A percentile compares a stretch with the other conserved stretches of the same genome.
These are phyloP conservation scores for Poecilus cupreus DNA, from an alignment of 2,888 invertebrate genomes.

Conservation along the genomic window DNA sequence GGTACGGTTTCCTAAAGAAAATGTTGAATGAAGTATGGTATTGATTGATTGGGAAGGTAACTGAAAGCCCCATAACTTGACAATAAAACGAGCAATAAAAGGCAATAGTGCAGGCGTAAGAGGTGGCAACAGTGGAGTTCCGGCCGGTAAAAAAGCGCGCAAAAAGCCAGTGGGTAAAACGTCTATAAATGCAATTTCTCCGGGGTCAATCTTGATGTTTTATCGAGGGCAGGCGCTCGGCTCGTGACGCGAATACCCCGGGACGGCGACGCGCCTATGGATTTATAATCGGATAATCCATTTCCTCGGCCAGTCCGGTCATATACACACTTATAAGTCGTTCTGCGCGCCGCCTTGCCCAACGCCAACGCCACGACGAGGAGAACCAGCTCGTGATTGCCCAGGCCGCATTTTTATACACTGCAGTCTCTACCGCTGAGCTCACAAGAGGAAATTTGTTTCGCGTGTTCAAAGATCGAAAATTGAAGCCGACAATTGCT, in stretches of 20 bases:
- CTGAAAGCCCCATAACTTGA: neutral
- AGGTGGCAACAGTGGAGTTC: neutral
- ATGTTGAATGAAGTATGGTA: neutral
- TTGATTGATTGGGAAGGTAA: constrained; percentile 5
- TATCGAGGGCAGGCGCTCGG: constrained; percentile 34
- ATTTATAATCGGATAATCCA: constrained; percentile 58
- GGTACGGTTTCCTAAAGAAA: neutral
- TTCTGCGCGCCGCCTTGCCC: neutral
- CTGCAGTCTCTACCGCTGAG: too few species aligned
- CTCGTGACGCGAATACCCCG: constrained; percentile 53
- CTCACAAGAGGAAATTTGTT: too few species aligned
- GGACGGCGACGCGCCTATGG: constrained; percentile 34
- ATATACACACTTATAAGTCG: neutral
- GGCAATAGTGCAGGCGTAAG: constrained; percentile 36
- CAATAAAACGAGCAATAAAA: constrained; percentile 52
- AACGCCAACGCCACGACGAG: too few species aligned
- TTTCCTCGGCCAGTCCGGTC: constrained; percentile 12
- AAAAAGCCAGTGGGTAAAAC: constrained; percentile 60
- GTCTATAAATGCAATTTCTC: constrained; percentile 64
- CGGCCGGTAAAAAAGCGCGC: constrained; percentile 32
- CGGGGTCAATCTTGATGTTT: constrained; percentile 62
- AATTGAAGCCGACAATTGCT: too few species aligned
- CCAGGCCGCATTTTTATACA: too few species aligned
- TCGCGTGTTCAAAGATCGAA: too few species aligned
- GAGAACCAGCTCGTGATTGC: too few species aligned